A percentile compares a stretch with the other conserved stretches of the same genome.
Conservation (phyloP, 1,140 invertebrate species). For the Drosophila jambulina region DNA sequence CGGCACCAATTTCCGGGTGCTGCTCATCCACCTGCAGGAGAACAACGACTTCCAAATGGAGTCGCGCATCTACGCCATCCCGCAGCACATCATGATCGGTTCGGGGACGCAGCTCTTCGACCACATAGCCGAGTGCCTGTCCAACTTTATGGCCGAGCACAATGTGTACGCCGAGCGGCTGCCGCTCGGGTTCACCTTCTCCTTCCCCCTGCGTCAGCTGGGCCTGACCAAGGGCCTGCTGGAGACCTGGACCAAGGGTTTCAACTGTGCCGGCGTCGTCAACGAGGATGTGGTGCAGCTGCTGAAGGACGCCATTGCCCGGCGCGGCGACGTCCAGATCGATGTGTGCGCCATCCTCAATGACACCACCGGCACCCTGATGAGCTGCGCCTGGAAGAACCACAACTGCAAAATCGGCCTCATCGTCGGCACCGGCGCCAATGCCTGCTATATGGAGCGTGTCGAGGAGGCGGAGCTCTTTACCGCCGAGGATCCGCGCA, state of each 20-base stretch:
- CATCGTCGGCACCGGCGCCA: conserved; percentile 97
- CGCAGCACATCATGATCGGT: conserved; percentile 97
- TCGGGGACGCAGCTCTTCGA: conserved; percentile 96
- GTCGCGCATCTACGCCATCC: conserved; percentile 98
- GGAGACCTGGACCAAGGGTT: conserved; percentile 98
- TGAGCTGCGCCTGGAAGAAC: conserved; percentile 99
- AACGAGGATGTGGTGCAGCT: conserved; percentile 96
- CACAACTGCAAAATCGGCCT: conserved; percentile 96
- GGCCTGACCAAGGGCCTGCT: conserved; percentile 96
- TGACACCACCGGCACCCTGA: conserved; percentile 99
- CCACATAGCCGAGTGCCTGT: conserved; percentile 98
- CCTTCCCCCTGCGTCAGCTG: conserved; percentile 97
- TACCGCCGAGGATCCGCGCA: conserved; percentile 86
- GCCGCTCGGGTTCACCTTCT: conserved; percentile 99
- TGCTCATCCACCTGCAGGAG: conserved; percentile 95
- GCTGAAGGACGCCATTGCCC: conserved; percentile 93
- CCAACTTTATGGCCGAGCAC: conserved; percentile 96
- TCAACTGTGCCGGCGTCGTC: conserved; percentile 96
- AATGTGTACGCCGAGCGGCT: conserved; percentile 91
- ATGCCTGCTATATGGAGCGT: conserved; percentile 98
- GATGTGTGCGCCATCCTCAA: conserved; percentile 98
- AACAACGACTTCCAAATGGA: conserved; percentile 96
- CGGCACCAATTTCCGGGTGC: conserved; percentile 99
- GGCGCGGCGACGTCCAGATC: conserved; percentile 96
- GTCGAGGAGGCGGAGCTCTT: conserved; percentile 90